Base-by-base conservation (phyloP, 2,797 vertebrate species). In the Liparis tanakae region DNA sequence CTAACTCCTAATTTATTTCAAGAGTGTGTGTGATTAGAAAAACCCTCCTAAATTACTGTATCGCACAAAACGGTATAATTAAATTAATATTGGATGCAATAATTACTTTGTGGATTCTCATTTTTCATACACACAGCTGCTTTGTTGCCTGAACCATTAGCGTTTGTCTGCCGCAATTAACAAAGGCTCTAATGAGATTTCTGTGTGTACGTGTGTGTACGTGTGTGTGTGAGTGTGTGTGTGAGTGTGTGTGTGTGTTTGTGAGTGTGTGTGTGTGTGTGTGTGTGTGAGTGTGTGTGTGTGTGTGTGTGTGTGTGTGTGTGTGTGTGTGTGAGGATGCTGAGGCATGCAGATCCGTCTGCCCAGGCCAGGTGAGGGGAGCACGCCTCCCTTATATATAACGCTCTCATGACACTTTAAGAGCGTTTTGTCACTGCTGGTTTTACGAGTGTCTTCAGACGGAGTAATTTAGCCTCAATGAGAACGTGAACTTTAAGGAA, bases 161-260 rank as follows among this genome's bases (percentile, higher is more conserved):
- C 93, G 95, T 95, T 95, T 95, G 94, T 95, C 95, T 96, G 94
- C 89, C 72, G 91, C 96, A 93, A 93, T 96, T 95, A 97, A 95
- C 95, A 95, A 96, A 96, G 95, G 92, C 94, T 96, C 95, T 97
- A 97, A 96, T 96, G 95, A 96, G 95, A 96, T 96, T 96, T 95
- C 94, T 93, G 76, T 13, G 53, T 76, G 74, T 73, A 90, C 92
- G 87, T 82, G 75, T 79, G 72, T 94, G 78, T 82, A 64, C 67
- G 81, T 75, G 62, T 91, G 71, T 68, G 72, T 74, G 79, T 41
- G 74, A 72, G 41, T 48, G 37, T 78, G 61, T 69, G 66, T 74
- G 79, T 25, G 67, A n/a, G n/a, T 69, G 81, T 75, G 62, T 91
- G 71, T 68, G 72, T 84, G 80, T 84, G 73, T 88, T 82, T 74